Evolutionary conservation across 2,888 invertebrate genomes (phyloP), one percentile per base, ranked within the genome.

Genomic region (Nipponacmea schrenckii): DNA sequence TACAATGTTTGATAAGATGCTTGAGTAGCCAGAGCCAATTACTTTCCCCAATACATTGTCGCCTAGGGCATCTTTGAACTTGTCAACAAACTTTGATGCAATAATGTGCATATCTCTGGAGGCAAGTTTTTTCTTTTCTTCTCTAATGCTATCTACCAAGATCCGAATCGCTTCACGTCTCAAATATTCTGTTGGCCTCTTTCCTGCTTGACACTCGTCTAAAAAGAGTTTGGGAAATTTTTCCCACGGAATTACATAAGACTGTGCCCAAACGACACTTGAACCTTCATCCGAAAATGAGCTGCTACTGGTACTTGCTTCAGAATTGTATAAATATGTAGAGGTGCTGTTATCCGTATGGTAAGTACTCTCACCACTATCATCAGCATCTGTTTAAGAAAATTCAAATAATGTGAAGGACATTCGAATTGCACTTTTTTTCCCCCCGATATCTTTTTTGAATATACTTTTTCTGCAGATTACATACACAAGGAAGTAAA

Each of bases 11-110:
- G 50, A 50, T 20, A 50, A 20, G 50, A 50, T 50, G 15, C 48
- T 48, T 48, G 48, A 48, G n/a, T 48, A 48, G 48, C 48, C 48
- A n/a, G 50, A 50, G 17, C 50, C n/a, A 50, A 50, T 50, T n/a
- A 50, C 17, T 50, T 50, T 50, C n/a, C 20, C 50, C 50, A 50
- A n/a, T 50, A 50, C 50, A n/a, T 50, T 50, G 50, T 50, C 50
- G n/a, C 50, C 50, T 20, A 50, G 20, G 50, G 50, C 50, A 50
- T 50, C 50, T 1, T 50, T 50, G 20, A n/a, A 50, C 15, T 20
- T 50, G 20, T 50, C 20, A 50, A 50, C 50, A 17, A 50, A 50
- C 20, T 20, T 50, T 50, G 50, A 17, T 50, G 2, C 50, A n/a
- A 50, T 50, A 17, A 50, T n/a, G 20, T 50, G 50, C 20, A n/a